Percentiles rank a stretch among this genome's conserved stretches.
phyloP scores from a whole-genome alignment of 2,888 invertebrate genomes.

The Myopa testacea region DNA sequence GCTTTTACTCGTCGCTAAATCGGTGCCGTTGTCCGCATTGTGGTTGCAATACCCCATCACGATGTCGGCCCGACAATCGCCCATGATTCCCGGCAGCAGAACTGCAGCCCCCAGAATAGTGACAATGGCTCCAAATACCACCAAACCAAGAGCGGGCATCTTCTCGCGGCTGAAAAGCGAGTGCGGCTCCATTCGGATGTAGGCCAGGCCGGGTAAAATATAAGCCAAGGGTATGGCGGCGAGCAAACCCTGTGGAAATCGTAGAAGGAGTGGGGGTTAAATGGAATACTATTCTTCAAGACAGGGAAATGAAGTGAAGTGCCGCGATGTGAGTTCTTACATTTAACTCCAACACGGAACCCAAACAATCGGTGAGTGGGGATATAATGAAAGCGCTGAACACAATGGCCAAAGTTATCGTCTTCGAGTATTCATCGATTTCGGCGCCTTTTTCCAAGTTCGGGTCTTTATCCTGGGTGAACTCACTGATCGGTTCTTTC shows the following conservation, averaged over 20 bases:
- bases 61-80: constrained; percentile 67
- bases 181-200: constrained; percentile 80
- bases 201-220: constrained; percentile 83
- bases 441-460: constrained; percentile 66
- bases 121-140: constrained; percentile 74
- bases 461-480: constrained; percentile 67
- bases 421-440: constrained; percentile 65
- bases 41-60: constrained; percentile 67
- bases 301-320: neutral
- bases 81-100: constrained; percentile 64
- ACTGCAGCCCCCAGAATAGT: constrained; percentile 66
- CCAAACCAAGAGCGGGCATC: constrained; percentile 77
- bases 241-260: constrained; percentile 75
- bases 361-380: constrained; percentile 85
- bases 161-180: constrained; percentile 76
- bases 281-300: constrained; percentile 38
- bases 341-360: constrained; percentile 84
- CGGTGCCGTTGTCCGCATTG: constrained; percentile 55
- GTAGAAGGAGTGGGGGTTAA: constrained; percentile 18
- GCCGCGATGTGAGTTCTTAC: constrained; percentile 63
- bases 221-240: constrained; percentile 87
- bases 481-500: constrained; percentile 66
- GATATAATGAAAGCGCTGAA: constrained; percentile 78
- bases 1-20: constrained; percentile 45
- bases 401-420: constrained; percentile 74